phyloP scores from a whole-genome alignment of 2,797 vertebrate species.

The Oreochromis mossambicus region DNA sequence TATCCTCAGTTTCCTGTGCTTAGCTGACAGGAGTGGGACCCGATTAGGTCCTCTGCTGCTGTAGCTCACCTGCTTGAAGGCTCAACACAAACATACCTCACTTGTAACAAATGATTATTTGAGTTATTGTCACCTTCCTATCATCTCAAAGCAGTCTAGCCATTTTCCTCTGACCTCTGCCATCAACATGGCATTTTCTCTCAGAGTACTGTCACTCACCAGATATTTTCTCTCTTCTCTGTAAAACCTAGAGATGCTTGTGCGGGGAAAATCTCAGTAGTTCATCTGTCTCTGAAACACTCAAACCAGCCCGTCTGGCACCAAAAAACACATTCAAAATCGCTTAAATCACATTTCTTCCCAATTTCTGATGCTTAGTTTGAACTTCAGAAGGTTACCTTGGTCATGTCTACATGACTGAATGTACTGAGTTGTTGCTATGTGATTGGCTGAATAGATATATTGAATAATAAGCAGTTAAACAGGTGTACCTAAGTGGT shows the following conservation, averaged over 20 bases:
- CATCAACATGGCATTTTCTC: constrained; percentile 39
- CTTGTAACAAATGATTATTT: background rate
- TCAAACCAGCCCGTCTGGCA: background rate
- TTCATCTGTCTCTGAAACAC: background rate
- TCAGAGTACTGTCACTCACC: background rate
- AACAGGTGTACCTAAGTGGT: background rate
- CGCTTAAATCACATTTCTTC: background rate
- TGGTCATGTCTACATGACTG: background rate
- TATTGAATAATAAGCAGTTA: background rate
- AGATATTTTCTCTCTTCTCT: background rate
- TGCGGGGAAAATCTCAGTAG: background rate
- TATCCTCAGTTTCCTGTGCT: background rate
- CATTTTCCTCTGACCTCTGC: constrained; percentile 31
- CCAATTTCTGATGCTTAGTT: background rate
- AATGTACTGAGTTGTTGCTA: background rate
- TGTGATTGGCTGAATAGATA: background rate
- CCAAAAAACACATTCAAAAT: accelerated
- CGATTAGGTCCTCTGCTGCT: background rate
- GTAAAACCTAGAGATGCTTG: background rate
- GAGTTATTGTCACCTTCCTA: background rate
- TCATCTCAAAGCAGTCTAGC: background rate
- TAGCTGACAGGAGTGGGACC: background rate
- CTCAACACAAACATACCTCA: background rate
- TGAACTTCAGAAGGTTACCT: background rate
- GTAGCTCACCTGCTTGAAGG: background rate